These are phyloP conservation scores for Myotis planiceps DNA, from an alignment of 2,797 vertebrate species.

Conservation along the genomic window DNA sequence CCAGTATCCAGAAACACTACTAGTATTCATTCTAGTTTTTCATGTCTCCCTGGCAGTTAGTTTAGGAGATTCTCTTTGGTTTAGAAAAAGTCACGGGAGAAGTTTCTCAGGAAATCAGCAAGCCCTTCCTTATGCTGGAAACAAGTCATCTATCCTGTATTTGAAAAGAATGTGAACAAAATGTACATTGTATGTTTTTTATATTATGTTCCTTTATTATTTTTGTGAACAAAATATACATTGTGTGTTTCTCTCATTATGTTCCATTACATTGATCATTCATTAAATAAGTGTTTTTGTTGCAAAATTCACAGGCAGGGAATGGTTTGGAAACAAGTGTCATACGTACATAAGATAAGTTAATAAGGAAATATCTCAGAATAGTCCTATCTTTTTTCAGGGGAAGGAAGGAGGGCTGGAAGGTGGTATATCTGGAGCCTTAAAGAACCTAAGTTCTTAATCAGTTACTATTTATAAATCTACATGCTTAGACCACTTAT, in stretches of 20 bases:
- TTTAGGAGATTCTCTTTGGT: neutral
- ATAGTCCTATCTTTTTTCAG: neutral
- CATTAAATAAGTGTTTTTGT: constrained; percentile 80
- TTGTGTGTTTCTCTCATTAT: constrained; percentile 78
- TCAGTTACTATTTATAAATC: neutral
- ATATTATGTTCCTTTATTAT: constrained; percentile 81
- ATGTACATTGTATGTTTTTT: constrained; percentile 74
- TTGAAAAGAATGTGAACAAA: constrained; percentile 61
- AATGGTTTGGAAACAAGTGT: constrained; percentile 36
- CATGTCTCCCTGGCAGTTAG: neutral
- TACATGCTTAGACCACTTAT: neutral
- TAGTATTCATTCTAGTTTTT: neutral
- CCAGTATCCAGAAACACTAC: neutral
- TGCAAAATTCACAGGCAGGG: constrained; percentile 46
- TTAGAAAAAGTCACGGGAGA: neutral
- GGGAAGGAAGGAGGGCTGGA: neutral
- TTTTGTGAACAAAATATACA: constrained; percentile 75
- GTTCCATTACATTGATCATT: constrained; percentile 83
- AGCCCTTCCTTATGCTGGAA: neutral
- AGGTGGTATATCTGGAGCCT: neutral
- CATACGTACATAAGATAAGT: neutral
- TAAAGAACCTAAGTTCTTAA: neutral
- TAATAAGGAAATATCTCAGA: neutral
- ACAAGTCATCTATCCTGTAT: neutral
- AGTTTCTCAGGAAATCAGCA: constrained; percentile 38